Percentiles rank a stretch among this genome's conserved stretches.
These are phyloP conservation scores for Etheostoma cragini DNA, from an alignment of 2,113 vertebrate species.

Conservation along the genomic window DNA sequence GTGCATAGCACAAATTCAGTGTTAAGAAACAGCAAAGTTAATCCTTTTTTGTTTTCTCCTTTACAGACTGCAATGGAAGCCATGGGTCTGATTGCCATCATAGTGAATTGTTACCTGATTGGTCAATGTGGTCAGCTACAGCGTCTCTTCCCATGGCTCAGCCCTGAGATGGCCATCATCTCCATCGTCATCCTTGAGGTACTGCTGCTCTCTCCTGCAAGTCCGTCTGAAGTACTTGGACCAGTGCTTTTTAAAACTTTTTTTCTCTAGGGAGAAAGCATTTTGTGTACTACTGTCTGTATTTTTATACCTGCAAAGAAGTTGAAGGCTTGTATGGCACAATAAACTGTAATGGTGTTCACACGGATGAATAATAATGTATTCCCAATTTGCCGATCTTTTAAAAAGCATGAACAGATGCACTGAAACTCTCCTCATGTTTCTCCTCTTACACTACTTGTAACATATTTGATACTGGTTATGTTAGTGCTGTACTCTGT, in stretches of 20 bases:
- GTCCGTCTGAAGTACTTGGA: not conserved
- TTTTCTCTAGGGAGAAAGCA: not conserved
- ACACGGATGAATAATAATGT: not conserved
- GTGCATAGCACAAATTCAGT: not conserved
- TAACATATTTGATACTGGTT: constrained; percentile 28
- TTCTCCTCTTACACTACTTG: constrained; percentile 10
- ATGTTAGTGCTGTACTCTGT: constrained; percentile 22
- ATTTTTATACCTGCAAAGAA: not conserved
- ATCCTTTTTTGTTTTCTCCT: constrained; percentile 1
- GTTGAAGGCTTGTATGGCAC: not conserved
- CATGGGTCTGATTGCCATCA: constrained; percentile 95
- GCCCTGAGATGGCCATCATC: constrained; percentile 95
- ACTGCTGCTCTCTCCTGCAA: constrained; percentile 1
- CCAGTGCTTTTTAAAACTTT: not conserved
- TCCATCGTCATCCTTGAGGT: constrained; percentile 98
- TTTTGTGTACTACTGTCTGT: not conserved
- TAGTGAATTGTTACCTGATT: constrained; percentile 98
- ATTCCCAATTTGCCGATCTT: not conserved
- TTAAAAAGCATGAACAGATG: not conserved
- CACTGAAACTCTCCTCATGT: not conserved
- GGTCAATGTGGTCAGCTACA: constrained; percentile 97
- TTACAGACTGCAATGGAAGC: constrained; percentile 95
- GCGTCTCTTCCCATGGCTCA: constrained; percentile 95
- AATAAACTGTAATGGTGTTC: not conserved
- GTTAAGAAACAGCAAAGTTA: not conserved